Base-by-base conservation (phyloP, 2,888 invertebrate species). In the Caenorhabditis zanzibari region DNA sequence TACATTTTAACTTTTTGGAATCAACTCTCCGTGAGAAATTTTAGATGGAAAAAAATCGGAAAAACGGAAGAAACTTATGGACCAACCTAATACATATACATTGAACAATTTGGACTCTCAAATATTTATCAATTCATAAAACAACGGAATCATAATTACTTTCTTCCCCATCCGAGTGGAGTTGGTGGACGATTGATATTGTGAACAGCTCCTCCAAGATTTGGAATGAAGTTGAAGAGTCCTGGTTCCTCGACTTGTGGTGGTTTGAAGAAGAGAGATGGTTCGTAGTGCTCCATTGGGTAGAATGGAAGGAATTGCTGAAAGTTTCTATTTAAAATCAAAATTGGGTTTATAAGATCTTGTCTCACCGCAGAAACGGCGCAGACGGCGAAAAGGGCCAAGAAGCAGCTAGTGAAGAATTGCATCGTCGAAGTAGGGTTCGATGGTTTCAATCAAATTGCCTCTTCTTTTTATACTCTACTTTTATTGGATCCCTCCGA, bases 91-190 rank as follows among this genome's bases (percentile, higher is more conserved):
- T n/a, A n/a, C n/a, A n/a, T n/a, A n/a, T n/a, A n/a, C n/a, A n/a
- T n/a, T n/a, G n/a, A n/a, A n/a, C n/a, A n/a, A n/a, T n/a, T 22
- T 2, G 19, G 1, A 52, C 22, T 22, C 52, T 44, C 52, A 52
- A 22, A 52, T 32, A 32, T 32, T 32, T 32, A 52, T 56, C 32
- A 56, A 75, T 66, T 54, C 9, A 28, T 9, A 19, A 19, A 3
- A 47, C 9, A 63, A n/a, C 22, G n/a, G 26, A 26, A 54, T 38
- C 28, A 58, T 22, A 44, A 63, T 61, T 44, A 63, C 22, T 74
- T 74, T 54, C 49, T 74, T 74, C 74, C 63, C 74, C 74, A 74
- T 64, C 74, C 74, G 19, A 74, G 64, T 19, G 74, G 74, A 63
- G 63, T 63, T 41, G 63, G 63, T 41, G 63, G 32, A 41, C 54